Evolutionary conservation across 2,113 vertebrate species (phyloP).

Genomic region (Merops nubicus): DNA sequence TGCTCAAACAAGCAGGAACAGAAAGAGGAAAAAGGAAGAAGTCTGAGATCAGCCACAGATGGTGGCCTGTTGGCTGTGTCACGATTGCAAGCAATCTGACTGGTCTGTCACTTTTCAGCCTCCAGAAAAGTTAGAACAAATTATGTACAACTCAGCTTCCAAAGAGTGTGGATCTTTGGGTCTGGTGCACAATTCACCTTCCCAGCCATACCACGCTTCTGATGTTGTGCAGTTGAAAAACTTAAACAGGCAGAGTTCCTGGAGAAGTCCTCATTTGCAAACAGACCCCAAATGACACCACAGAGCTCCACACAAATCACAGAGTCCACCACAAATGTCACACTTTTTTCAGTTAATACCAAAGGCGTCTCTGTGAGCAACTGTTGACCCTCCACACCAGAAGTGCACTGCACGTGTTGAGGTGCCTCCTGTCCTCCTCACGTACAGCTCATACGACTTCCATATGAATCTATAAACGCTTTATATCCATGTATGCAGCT

Average conservation of each 20-base stretch:
- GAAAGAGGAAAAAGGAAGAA: not conserved
- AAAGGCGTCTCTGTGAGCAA: not conserved
- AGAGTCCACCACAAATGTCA: not conserved
- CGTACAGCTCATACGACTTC: fast-evolving
- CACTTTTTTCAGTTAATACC: not conserved
- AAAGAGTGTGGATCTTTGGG: not conserved
- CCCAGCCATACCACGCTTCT: not conserved
- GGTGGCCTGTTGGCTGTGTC: not conserved
- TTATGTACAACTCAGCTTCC: not conserved
- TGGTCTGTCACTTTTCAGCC: not conserved
- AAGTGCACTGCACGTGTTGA: not conserved
- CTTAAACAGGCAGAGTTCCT: not conserved
- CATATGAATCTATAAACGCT: not conserved
- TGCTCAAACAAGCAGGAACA: not conserved
- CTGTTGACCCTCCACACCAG: not conserved
- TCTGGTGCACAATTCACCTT: not conserved
- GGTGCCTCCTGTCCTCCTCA: not conserved
- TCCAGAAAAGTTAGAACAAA: not conserved
- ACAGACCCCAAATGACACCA: not conserved
- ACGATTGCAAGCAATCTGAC: not conserved
- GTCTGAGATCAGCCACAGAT: not conserved
- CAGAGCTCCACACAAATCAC: not conserved
- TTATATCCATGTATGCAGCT: not conserved
- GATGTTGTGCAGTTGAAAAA: not conserved
- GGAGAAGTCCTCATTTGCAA: not conserved